Evolutionary conservation across 2,888 invertebrate species (phyloP).

Genomic region (Xanthorhoe spadicearia): DNA sequence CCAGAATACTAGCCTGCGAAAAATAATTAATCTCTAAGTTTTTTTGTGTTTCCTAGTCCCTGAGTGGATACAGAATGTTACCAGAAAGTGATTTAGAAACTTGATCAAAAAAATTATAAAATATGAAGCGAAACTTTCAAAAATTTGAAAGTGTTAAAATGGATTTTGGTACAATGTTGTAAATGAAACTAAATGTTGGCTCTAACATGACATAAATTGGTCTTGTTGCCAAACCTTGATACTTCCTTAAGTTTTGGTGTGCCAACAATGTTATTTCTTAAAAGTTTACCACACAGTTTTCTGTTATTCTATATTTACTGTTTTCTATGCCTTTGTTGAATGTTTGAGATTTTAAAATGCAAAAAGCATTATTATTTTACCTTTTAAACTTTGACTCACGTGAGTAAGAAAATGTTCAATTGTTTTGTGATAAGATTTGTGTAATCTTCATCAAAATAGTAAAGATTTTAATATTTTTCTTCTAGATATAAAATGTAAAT

Average conservation of each 20-base stretch:
- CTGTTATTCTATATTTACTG: slow-evolving; percentile 31
- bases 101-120: background rate
- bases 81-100: background rate
- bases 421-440: slow-evolving; percentile 35
- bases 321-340: slow-evolving; percentile 17
- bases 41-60: too few relatives aligned
- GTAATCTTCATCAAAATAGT: slow-evolving; percentile 10
- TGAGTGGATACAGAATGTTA: too few relatives aligned
- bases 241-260: slow-evolving; percentile 48
- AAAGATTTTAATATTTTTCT: slow-evolving; percentile 11
- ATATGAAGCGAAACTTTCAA: background rate
- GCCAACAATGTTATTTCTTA: slow-evolving; percentile 49
- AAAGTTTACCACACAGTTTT: slow-evolving; percentile 35
- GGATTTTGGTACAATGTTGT: background rate
- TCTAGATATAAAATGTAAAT: slow-evolving; percentile 64
- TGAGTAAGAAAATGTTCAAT: slow-evolving; percentile 21
- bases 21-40: too few relatives aligned
- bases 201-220: background rate
- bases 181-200: background rate
- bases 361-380: slow-evolving; percentile 11
- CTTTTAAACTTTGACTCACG: background rate
- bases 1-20: too few relatives aligned
- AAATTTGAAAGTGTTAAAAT: background rate
- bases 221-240: slow-evolving; percentile 1
- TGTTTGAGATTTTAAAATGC: slow-evolving; percentile 14